Evolutionary conservation across 2,888 invertebrate species (phyloP).

Genomic region (Latrodectus hesperus): DNA sequence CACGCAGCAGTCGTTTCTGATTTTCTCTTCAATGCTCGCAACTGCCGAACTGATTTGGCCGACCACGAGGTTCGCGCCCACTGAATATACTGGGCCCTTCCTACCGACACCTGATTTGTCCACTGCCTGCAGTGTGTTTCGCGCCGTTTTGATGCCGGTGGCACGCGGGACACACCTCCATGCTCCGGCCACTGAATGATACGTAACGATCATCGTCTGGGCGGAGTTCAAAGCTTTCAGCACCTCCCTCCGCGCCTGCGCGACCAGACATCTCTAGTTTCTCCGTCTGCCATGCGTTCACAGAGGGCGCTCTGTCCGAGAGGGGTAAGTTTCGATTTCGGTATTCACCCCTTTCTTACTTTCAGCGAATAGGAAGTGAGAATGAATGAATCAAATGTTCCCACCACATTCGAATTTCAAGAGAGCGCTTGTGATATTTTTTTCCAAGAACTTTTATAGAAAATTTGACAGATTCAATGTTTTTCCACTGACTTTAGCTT

Average conservation of each 20-base stretch:
- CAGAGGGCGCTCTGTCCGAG: slow-evolving; percentile 33
- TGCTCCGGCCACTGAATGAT: slow-evolving; percentile 49
- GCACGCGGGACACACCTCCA: slow-evolving; percentile 41
- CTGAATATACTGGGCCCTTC: slow-evolving; percentile 74
- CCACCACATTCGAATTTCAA: not conserved
- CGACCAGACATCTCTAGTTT: slow-evolving; percentile 8
- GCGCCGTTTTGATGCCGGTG: slow-evolving; percentile 50
- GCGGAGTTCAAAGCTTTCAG: slow-evolving; percentile 5
- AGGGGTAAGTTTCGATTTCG: slow-evolving; percentile 55
- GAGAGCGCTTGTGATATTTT: too few relatives aligned
- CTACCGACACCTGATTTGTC: slow-evolving; percentile 67
- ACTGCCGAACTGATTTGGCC: slow-evolving; percentile 28
- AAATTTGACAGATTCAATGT: too few relatives aligned
- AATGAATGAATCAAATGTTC: not conserved
- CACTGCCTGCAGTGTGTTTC: slow-evolving; percentile 44
- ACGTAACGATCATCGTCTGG: slow-evolving; percentile 65
- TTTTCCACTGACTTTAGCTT: too few relatives aligned
- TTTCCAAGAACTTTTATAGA: too few relatives aligned
- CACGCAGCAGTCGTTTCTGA: not conserved
- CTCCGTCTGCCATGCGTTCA: slow-evolving; percentile 5
- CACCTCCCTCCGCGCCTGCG: slow-evolving; percentile 21
- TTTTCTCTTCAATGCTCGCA: slow-evolving; percentile 13
- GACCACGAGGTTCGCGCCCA: slow-evolving; percentile 30
- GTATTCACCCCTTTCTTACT: slow-evolving; percentile 1
- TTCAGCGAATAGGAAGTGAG: slow-evolving; percentile 37